These are phyloP conservation scores for Pogona vitticeps DNA, from an alignment of 2,113 vertebrate genomes.

Conservation along the genomic window DNA sequence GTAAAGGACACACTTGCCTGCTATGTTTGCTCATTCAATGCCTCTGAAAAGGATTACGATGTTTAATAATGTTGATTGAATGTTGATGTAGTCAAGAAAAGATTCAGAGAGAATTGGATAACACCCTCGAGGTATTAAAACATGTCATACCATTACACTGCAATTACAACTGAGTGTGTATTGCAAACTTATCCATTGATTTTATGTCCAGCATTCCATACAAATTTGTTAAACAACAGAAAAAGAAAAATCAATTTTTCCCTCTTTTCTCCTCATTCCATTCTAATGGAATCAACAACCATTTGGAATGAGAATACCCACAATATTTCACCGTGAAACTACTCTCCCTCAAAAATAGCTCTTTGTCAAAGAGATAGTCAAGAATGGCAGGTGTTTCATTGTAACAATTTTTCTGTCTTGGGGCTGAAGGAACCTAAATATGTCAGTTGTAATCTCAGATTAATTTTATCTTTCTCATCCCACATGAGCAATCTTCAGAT, in stretches of 20 bases:
- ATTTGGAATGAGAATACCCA: background rate
- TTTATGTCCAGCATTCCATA: slow-evolving; percentile 14
- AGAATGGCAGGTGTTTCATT: background rate
- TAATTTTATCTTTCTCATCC: too few relatives aligned
- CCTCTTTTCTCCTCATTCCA: slow-evolving; percentile 4
- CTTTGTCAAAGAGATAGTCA: background rate
- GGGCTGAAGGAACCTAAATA: background rate
- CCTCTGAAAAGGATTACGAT: slow-evolving; percentile 30
- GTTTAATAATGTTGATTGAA: slow-evolving; percentile 51
- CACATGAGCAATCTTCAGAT: background rate
- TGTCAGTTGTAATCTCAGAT: background rate
- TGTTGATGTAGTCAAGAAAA: slow-evolving; percentile 31
- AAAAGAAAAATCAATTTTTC: slow-evolving; percentile 5
- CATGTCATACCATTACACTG: slow-evolving; percentile 4
- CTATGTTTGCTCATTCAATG: slow-evolving; percentile 13
- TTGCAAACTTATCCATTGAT: slow-evolving; percentile 28
- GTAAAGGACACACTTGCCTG: slow-evolving; percentile 14
- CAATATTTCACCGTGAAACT: slow-evolving; percentile 3
- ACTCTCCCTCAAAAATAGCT: background rate
- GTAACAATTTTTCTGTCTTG: background rate
- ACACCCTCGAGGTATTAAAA: slow-evolving; percentile 40
- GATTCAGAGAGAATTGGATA: slow-evolving; percentile 22
- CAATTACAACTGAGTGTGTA: slow-evolving; percentile 24
- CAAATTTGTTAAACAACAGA: slow-evolving; percentile 31
- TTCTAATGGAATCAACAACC: slow-evolving; percentile 29